Base-by-base conservation (phyloP, 2,797 vertebrate species). In the Acanthurus lineatus region DNA sequence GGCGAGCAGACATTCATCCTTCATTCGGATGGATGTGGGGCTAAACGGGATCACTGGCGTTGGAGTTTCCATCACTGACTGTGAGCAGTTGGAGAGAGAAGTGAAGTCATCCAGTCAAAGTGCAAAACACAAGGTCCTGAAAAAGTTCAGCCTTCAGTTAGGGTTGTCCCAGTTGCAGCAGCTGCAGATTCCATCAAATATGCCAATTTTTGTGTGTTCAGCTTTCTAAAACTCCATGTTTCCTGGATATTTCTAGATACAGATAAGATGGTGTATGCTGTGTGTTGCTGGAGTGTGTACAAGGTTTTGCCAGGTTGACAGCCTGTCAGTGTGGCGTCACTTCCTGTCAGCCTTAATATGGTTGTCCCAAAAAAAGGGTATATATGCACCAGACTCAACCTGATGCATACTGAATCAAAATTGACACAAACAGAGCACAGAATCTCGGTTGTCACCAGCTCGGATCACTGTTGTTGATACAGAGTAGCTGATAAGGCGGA, bases 1-100 rank as follows among this genome's bases (percentile, higher is more conserved):
- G 71, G 79, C 71, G 17, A 76, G 84, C 84, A 85, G 87, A 88
- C 77, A 83, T 91, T 85, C 53, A 75, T 89, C 90, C 86, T 78
- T 87, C 78, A 76, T 88, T 83, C 40, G 67, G 79, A 85, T 82
- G 69, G 81, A 86, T 89, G 69, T 52, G 70, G 20, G 56, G 82
- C 54, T 59, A 77, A 88, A 82, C 53, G 60, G 81, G 69, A 79
- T 57, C 3, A 15, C 44, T 20, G 15, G 58, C 47, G 11, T 56
- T 54, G 17, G 17, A 69, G 86, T 71, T 74, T 81, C 82, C 72
- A 74, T 83, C 84, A 74, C 32, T 69, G 70, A 45, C 68, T 73
- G 65, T 5, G 17, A 70, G 68, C 72, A 40, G 58, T 19, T 49
- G 45, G 69, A 67, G 73, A 63, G 45, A 67, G 65, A 74, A 25